These are phyloP conservation scores for Hermetia illucens DNA, from an alignment of 1,140 invertebrate genomes.

Conservation along the genomic window DNA sequence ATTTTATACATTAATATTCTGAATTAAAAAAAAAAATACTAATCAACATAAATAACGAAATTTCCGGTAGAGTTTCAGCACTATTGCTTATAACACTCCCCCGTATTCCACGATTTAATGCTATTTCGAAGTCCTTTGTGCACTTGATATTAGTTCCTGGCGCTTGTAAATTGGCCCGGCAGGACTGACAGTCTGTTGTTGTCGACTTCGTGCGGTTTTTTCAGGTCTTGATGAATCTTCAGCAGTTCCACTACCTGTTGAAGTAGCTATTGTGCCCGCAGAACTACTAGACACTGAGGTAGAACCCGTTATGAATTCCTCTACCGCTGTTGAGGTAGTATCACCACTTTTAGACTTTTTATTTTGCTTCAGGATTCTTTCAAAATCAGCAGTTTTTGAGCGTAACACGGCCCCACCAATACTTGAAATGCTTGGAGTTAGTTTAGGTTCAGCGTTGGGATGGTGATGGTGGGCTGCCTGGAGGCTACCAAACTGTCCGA, in stretches of 20 bases:
- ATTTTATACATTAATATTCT: too few relatives aligned
- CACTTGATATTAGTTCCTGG: conserved; percentile 65
- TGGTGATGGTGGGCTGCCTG: background rate
- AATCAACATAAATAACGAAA: too few relatives aligned
- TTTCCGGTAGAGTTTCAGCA: too few relatives aligned
- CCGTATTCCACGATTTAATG: conserved; percentile 11
- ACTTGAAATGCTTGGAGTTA: conserved; percentile 44
- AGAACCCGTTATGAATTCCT: background rate
- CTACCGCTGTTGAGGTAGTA: background rate
- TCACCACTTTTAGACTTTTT: conserved; percentile 1
- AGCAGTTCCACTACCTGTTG: conserved; percentile 4
- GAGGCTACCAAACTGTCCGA: conserved; percentile 2
- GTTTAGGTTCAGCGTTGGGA: conserved; percentile 26
- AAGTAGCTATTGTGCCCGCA: background rate
- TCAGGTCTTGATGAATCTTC: conserved; percentile 8
- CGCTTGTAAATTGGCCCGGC: conserved; percentile 54
- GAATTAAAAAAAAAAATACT: too few relatives aligned
- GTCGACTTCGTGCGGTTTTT: conserved; percentile 18
- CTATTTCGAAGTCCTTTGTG: conserved; percentile 30
- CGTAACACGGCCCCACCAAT: conserved; percentile 49
- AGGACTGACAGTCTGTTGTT: conserved; percentile 16
- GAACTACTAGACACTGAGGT: conserved; percentile 6
- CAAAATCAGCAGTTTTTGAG: conserved; percentile 52
- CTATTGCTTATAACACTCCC: background rate
- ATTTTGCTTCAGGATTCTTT: conserved; percentile 34